These are phyloP conservation scores for Motacilla tschutschensis DNA, from an alignment of 2,113 vertebrate genomes.

Conservation along the genomic window DNA sequence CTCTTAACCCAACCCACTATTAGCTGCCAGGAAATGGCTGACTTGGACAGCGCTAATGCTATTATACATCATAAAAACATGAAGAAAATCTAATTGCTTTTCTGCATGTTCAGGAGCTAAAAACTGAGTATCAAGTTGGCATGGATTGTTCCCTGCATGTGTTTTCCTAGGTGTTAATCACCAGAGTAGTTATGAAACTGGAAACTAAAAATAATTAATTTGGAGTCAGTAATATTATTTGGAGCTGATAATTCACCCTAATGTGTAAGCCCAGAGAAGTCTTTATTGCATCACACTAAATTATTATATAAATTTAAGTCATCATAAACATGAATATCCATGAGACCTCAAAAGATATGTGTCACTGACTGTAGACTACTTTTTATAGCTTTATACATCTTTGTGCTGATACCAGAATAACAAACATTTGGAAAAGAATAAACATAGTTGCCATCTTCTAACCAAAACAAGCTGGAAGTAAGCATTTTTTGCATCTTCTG, in stretches of 20 bases:
- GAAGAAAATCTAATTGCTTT: slow-evolving; percentile 42
- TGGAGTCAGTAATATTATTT: neutral
- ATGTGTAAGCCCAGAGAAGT: neutral
- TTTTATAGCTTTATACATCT: neutral
- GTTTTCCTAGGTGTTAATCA: slow-evolving; percentile 17
- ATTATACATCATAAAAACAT: slow-evolving; percentile 58
- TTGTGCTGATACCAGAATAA: neutral
- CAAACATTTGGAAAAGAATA: neutral
- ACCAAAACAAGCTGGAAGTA: neutral
- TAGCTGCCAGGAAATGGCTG: slow-evolving; percentile 52
- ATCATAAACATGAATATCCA: neutral
- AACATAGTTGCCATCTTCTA: neutral
- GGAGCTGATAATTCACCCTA: neutral
- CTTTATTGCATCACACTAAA: neutral
- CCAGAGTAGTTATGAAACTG: neutral
- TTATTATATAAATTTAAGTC: neutral
- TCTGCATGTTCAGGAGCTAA: slow-evolving; percentile 17
- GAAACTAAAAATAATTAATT: slow-evolving; percentile 22
- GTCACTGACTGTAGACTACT: neutral
- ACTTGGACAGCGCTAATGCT: slow-evolving; percentile 56
- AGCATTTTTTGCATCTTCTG: neutral
- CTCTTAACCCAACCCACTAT: slow-evolving; percentile 36
- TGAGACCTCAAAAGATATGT: neutral
- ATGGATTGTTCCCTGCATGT: neutral
- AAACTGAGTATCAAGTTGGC: slow-evolving; percentile 44